phyloP scores from a whole-genome alignment of 2,888 invertebrate species.

The Cerastoderma edule region DNA sequence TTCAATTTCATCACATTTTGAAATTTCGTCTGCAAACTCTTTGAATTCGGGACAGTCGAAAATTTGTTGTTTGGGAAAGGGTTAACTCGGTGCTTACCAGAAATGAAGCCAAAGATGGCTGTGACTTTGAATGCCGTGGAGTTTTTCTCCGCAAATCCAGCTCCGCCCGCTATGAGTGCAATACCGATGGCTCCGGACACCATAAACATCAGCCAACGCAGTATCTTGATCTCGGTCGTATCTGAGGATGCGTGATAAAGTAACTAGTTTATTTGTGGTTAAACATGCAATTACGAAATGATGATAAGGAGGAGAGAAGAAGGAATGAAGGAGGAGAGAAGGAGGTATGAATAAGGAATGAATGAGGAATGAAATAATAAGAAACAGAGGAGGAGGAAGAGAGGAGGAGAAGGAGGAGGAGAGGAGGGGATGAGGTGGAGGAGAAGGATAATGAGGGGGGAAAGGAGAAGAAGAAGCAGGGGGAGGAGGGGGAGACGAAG shows the following conservation, averaged over 20 bases:
- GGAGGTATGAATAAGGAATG: too few relatives aligned
- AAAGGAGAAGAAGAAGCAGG: too few relatives aligned
- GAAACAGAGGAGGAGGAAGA: background rate
- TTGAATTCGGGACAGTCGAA: too few relatives aligned
- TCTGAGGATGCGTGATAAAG: too few relatives aligned
- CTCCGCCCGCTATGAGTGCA: slow-evolving; percentile 47
- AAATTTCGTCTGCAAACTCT: too few relatives aligned
- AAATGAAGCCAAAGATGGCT: slow-evolving; percentile 40
- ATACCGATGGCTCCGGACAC: slow-evolving; percentile 43
- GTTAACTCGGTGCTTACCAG: slow-evolving; percentile 30
- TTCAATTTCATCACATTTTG: too few relatives aligned
- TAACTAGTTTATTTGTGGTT: background rate
- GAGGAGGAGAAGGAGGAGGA: background rate
- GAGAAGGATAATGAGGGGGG: too few relatives aligned
- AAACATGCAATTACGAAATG: too few relatives aligned
- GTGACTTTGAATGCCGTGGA: slow-evolving; percentile 45
- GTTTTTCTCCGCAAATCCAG: slow-evolving; percentile 49
- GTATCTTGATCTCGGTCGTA: slow-evolving; percentile 30
- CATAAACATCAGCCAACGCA: slow-evolving; percentile 43
- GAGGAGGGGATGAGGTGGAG: too few relatives aligned
- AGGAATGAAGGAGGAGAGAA: background rate
- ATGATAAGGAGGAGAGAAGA: background rate
- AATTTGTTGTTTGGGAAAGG: too few relatives aligned
- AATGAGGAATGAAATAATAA: background rate
- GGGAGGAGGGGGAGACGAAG: background rate